Evolutionary conservation across 2,113 vertebrate species (phyloP).

Genomic region (Etheostoma cragini): DNA sequence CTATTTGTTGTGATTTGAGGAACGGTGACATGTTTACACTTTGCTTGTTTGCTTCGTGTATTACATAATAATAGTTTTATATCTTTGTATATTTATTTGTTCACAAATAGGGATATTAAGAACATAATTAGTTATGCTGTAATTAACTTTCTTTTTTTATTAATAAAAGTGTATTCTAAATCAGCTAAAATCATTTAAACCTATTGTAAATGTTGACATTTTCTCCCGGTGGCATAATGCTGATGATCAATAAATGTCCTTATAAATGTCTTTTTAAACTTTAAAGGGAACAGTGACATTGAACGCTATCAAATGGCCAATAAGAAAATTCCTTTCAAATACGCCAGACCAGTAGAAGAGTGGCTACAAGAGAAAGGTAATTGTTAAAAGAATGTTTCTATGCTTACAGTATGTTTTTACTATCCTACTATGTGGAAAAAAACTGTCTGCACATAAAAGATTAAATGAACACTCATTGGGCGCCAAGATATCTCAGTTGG

Average conservation of each 20-base stretch:
- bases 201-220: slow-evolving; percentile 35
- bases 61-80: too few species aligned
- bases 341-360: slow-evolving; percentile 96
- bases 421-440: slow-evolving; percentile 15
- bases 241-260: slow-evolving; percentile 72
- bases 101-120: neutral
- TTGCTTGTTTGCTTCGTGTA: neutral
- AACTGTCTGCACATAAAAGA: neutral
- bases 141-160: neutral
- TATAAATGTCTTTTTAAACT: slow-evolving; percentile 81
- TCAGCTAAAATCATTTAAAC: slow-evolving; percentile 56
- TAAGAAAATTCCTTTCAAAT: slow-evolving; percentile 99
- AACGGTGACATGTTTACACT: neutral
- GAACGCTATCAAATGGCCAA: slow-evolving; percentile 99
- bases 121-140: neutral
- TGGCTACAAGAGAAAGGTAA: slow-evolving; percentile 99
- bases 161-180: slow-evolving; percentile 24
- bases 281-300: slow-evolving; percentile 99
- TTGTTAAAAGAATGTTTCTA: slow-evolving; percentile 46
- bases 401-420: slow-evolving; percentile 9
- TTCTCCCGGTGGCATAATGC: slow-evolving; percentile 29
- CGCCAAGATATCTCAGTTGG: too few species aligned
- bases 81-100: neutral
- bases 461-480: neutral
- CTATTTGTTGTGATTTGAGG: neutral